Conservation (phyloP, 2,113 vertebrate genomes). For the Thunnus maccoyii region DNA sequence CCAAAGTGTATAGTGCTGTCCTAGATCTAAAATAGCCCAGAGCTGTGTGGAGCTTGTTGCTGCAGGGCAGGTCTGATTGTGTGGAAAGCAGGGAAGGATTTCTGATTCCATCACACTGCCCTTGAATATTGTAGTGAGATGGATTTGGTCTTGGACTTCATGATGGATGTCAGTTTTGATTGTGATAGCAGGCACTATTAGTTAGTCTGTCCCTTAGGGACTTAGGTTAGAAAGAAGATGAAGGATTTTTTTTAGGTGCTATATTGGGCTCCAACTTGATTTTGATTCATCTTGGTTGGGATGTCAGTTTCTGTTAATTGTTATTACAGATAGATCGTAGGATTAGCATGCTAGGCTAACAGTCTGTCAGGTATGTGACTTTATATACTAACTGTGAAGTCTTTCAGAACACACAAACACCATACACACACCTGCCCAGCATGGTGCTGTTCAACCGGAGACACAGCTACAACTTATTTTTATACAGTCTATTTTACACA, state of each 20-base stretch:
- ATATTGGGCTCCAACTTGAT: not conserved
- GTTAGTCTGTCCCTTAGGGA: not conserved
- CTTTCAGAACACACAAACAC: too few species aligned
- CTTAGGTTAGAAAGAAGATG: not conserved
- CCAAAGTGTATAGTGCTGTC: conserved; percentile 68
- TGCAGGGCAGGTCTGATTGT: conserved; percentile 67
- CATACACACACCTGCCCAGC: too few species aligned
- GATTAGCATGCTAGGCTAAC: too few species aligned
- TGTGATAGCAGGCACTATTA: not conserved
- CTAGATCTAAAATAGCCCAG: conserved; percentile 79
- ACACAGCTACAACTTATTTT: too few species aligned
- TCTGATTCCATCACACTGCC: conserved; percentile 50
- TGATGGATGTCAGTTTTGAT: conserved; percentile 29
- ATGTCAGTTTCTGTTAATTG: too few species aligned
- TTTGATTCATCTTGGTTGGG: not conserved
- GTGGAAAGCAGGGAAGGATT: conserved; percentile 6
- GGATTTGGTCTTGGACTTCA: conserved; percentile 21
- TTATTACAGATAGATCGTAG: too few species aligned
- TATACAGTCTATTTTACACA: too few species aligned
- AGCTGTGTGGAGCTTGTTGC: conserved; percentile 49
- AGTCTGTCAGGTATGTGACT: too few species aligned
- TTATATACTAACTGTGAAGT: too few species aligned
- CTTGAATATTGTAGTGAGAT: conserved; percentile 29
- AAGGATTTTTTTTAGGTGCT: too few species aligned
- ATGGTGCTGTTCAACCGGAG: too few species aligned